These are phyloP conservation scores for Sisyra nigra DNA, from an alignment of 2,888 invertebrate genomes.

Conservation along the genomic window DNA sequence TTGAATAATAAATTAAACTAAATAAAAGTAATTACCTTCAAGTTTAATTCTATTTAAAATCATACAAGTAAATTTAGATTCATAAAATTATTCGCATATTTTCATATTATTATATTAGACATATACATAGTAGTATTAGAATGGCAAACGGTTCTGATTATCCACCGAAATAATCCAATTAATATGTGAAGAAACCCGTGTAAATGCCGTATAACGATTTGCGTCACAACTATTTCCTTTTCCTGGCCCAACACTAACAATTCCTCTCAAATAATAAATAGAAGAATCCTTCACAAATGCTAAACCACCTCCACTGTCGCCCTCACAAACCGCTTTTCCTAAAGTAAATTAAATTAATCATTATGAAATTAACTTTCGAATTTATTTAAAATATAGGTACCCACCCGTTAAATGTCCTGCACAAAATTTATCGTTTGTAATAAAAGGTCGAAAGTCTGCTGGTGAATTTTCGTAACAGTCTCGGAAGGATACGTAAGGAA, in stretches of 20 bases:
- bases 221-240: conserved; percentile 5
- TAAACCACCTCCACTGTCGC: conserved; percentile 6
- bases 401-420: conserved; percentile 13
- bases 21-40: too few species aligned
- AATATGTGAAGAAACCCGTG: neutral
- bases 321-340: conserved; percentile 5
- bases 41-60: too few species aligned
- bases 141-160: too few species aligned
- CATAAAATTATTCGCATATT: too few species aligned
- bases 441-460: conserved; percentile 10
- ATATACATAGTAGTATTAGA: too few species aligned
- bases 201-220: neutral
- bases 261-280: conserved; percentile 2
- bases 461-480: conserved; percentile 10
- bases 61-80: too few species aligned
- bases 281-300: neutral
- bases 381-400: neutral
- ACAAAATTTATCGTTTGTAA: conserved; percentile 16
- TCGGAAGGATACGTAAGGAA: conserved; percentile 12
- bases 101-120: too few species aligned
- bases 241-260: conserved; percentile 2
- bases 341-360: neutral
- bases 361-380: neutral
- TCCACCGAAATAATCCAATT: conserved; percentile 2
- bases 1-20: too few species aligned